phyloP scores from a whole-genome alignment of 1,140 invertebrate species.

The Drosophila sp. region DNA sequence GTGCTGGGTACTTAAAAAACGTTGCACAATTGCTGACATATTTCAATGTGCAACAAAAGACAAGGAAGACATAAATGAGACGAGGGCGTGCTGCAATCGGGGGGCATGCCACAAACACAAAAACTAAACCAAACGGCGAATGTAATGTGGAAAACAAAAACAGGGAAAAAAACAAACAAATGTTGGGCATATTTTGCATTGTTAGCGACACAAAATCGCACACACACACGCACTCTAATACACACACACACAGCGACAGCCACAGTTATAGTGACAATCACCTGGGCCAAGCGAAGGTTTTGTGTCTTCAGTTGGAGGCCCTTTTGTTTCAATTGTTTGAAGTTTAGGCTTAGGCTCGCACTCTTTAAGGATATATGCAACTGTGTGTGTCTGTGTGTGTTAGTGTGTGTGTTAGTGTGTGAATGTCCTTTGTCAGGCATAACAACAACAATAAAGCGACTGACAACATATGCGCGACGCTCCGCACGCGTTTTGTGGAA shows the following conservation, averaged over 20 bases:
- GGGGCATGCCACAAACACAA: conserved; percentile 33
- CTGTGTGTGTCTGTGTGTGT: conserved; percentile 27
- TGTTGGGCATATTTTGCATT: conserved; percentile 81
- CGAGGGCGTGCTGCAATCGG: conserved; percentile 17
- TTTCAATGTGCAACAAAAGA: conserved; percentile 82
- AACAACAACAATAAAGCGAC: conserved; percentile 49
- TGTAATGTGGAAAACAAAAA: conserved; percentile 40
- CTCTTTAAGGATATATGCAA: conserved; percentile 61
- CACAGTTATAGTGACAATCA: conserved; percentile 4
- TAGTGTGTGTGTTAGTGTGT: conserved; percentile 41
- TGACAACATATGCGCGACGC: conserved; percentile 67
- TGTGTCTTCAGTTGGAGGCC: conserved; percentile 45
- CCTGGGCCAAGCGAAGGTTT: conserved; percentile 41
- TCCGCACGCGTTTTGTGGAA: conserved; percentile 77
- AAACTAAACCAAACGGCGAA: conserved; percentile 70
- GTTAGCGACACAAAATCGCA: conserved; percentile 63
- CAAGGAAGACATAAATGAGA: conserved; percentile 56
- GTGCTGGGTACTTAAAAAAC: conserved; percentile 6
- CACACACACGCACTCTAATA: conserved; percentile 38
- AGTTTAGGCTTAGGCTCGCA: conserved; percentile 79
- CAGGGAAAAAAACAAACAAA: conserved; percentile 58
- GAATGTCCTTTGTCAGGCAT: conserved; percentile 47
- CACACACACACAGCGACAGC: conserved; percentile 53
- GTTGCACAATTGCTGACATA: conserved; percentile 81
- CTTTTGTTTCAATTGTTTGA: conserved; percentile 83